These are phyloP conservation scores for Physocephala rufipes DNA, from an alignment of 2,888 invertebrate genomes.

Conservation along the genomic window DNA sequence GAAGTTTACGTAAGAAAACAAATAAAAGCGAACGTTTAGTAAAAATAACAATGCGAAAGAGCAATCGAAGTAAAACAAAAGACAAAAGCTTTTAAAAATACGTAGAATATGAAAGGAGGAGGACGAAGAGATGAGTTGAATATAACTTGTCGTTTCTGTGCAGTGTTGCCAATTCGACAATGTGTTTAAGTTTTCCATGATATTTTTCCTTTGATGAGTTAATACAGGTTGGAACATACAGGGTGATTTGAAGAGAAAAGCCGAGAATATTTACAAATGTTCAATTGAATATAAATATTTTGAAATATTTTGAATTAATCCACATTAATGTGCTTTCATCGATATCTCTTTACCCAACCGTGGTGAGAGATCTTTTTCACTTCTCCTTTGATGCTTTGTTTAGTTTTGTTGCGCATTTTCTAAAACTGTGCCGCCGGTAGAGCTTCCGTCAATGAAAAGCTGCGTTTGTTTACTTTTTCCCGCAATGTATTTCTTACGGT, in stretches of 20 bases:
- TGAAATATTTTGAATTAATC: too few species aligned
- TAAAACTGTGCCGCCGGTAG: slow-evolving; percentile 34
- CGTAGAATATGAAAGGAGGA: not conserved
- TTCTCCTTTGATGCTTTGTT: not conserved
- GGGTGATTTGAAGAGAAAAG: too few species aligned
- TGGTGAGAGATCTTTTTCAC: not conserved
- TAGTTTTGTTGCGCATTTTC: slow-evolving; percentile 17
- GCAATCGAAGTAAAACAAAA: not conserved
- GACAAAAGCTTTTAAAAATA: slow-evolving; percentile 6
- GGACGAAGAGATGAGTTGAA: not conserved
- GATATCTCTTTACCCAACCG: too few species aligned
- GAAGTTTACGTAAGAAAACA: too few species aligned
- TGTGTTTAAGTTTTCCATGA: too few species aligned
- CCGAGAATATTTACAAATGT: too few species aligned
- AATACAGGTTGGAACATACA: too few species aligned
- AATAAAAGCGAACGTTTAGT: too few species aligned
- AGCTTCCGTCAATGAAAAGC: slow-evolving; percentile 61
- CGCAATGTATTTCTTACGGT: not conserved
- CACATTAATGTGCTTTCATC: too few species aligned
- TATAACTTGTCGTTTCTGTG: not conserved
- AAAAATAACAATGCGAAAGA: too few species aligned
- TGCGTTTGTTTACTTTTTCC: slow-evolving; percentile 57
- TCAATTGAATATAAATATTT: too few species aligned
- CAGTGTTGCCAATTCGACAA: not conserved
- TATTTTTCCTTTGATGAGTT: too few species aligned